These are phyloP conservation scores for Python bivittatus DNA, from an alignment of 2,113 vertebrate genomes.

Conservation along the genomic window DNA sequence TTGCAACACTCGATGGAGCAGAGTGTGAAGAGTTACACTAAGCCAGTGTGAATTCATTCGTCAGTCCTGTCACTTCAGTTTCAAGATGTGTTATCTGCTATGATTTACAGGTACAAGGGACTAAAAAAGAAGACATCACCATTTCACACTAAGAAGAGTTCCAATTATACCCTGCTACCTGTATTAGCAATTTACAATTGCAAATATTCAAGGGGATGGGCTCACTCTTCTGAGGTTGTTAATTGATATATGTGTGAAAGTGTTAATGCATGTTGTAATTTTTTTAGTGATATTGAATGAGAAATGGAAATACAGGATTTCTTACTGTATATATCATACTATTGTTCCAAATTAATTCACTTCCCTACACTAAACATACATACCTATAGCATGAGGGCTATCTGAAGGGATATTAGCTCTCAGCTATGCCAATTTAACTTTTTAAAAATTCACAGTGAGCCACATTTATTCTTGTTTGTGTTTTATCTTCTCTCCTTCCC, in stretches of 20 bases:
- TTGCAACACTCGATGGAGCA: constrained; percentile 72
- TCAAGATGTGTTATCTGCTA: constrained; percentile 76
- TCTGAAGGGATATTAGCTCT: constrained; percentile 12
- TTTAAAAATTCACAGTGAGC: background rate
- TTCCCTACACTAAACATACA: background rate
- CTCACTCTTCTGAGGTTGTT: constrained; percentile 47
- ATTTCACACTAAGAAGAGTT: constrained; percentile 71
- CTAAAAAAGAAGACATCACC: constrained; percentile 71
- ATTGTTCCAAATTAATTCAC: constrained; percentile 50
- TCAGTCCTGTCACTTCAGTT: constrained; percentile 80
- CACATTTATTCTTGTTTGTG: background rate
- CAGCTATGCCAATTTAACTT: background rate
- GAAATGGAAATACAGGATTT: constrained; percentile 27
- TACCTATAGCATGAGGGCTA: constrained; percentile 35
- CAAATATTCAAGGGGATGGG: constrained; percentile 51
- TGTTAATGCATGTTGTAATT: constrained; percentile 34
- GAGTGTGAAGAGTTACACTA: constrained; percentile 79
- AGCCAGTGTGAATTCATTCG: constrained; percentile 78
- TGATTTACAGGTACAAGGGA: constrained; percentile 75
- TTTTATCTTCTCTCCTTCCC: background rate
- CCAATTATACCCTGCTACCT: constrained; percentile 69
- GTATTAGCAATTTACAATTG: constrained; percentile 70
- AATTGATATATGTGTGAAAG: constrained; percentile 59
- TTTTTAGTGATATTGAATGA: constrained; percentile 48
- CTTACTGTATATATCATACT: constrained; percentile 27